Evolutionary conservation across 1,140 invertebrate species (phyloP).

Genomic region (Artemia franciscana): DNA sequence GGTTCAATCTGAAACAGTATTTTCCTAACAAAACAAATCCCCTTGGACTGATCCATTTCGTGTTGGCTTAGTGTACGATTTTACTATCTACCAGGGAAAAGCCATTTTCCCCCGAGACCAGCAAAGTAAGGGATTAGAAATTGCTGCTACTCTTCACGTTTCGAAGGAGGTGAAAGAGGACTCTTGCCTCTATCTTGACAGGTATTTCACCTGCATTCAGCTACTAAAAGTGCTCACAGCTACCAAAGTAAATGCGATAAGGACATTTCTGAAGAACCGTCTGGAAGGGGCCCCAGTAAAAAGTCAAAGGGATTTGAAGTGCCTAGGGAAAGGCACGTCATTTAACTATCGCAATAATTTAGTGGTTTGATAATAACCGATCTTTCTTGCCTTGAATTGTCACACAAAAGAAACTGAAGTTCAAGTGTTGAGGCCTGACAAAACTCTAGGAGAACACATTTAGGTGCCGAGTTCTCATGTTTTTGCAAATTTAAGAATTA

Average conservation of each 20-base stretch:
- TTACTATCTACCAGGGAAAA: not conserved
- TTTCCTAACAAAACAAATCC: constrained; percentile 4
- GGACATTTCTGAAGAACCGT: not conserved
- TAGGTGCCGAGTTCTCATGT: too few species aligned
- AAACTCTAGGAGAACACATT: too few species aligned
- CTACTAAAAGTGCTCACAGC: not conserved
- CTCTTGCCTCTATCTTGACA: not conserved
- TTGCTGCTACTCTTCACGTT: not conserved
- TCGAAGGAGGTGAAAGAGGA: not conserved
- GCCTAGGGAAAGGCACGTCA: not conserved
- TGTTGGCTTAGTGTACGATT: constrained; percentile 6
- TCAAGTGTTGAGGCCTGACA: too few species aligned
- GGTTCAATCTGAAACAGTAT: constrained; percentile 9
- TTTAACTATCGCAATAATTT: not conserved
- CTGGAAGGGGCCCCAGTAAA: not conserved
- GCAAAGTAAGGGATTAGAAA: not conserved
- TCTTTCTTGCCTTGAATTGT: too few species aligned
- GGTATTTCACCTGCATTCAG: not conserved
- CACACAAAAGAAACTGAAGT: too few species aligned
- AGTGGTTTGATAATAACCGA: not conserved
- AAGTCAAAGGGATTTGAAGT: not conserved
- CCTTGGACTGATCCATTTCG: constrained; percentile 9
- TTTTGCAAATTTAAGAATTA: too few species aligned
- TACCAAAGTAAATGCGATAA: not conserved
- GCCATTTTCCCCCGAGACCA: not conserved